Conservation (phyloP, 2,888 invertebrate species). For the Philaethria dido region DNA sequence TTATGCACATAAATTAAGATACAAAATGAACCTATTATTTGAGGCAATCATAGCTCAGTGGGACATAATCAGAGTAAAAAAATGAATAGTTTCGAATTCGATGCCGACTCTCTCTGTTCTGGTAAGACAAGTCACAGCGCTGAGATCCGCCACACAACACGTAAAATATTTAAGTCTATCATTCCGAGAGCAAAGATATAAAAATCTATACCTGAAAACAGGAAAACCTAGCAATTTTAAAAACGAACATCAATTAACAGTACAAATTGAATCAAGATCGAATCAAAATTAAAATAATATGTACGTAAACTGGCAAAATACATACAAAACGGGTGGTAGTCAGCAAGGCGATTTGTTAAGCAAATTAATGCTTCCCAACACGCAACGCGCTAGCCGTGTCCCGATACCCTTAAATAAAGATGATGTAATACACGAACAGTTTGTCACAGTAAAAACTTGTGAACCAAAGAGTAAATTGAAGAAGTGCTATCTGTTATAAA, state of each 20-base stretch:
- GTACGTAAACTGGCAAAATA: conserved; percentile 35
- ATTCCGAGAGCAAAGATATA: too few relatives aligned
- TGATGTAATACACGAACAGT: conserved; percentile 51
- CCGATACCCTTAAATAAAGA: conserved; percentile 50
- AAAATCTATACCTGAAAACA: not conserved
- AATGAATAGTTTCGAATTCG: too few relatives aligned
- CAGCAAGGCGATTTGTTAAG: conserved; percentile 46
- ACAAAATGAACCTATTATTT: too few relatives aligned
- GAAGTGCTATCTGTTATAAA: not conserved
- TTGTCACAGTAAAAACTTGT: conserved; percentile 7
- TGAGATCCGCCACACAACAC: too few relatives aligned
- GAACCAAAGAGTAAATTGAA: not conserved
- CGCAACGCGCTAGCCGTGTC: conserved; percentile 42
- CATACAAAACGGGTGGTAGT: conserved; percentile 36
- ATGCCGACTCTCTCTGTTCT: too few relatives aligned
- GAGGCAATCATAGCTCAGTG: too few relatives aligned
- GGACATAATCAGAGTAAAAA: too few relatives aligned
- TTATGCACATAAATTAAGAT: too few relatives aligned
- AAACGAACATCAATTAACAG: not conserved
- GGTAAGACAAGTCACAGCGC: too few relatives aligned
- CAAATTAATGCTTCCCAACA: conserved; percentile 44
- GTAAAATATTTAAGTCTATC: too few relatives aligned
- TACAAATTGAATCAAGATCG: conserved; percentile 15
- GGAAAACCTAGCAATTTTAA: not conserved
- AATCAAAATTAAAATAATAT: conserved; percentile 36